A percentile compares a stretch with the other conserved stretches of the same genome.
phyloP scores from a whole-genome alignment of 2,797 vertebrate species.

The Botia kubotai region DNA sequence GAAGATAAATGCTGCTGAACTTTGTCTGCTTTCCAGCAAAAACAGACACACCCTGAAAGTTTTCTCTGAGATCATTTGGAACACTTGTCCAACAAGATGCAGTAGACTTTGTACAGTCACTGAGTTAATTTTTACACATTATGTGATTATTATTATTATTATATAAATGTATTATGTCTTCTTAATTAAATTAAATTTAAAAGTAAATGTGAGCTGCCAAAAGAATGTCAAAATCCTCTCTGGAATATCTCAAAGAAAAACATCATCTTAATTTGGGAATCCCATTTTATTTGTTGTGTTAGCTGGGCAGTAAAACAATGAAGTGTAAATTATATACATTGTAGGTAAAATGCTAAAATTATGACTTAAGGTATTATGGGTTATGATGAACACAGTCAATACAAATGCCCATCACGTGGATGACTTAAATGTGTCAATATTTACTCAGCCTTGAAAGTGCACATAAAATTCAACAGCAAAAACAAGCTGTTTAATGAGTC shows the following conservation, averaged over 20 bases:
- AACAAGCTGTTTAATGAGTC: too few species aligned
- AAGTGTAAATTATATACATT: too few species aligned
- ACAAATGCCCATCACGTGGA: not conserved
- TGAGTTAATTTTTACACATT: not conserved
- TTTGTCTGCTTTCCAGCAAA: not conserved
- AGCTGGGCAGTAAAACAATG: too few species aligned
- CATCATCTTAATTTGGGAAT: not conserved
- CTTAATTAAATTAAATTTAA: too few species aligned
- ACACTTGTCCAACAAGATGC: too few species aligned
- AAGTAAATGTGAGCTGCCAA: too few species aligned
- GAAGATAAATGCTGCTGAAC: not conserved
- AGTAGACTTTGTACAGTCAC: not conserved
- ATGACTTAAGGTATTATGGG: too few species aligned
- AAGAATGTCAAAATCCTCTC: too few species aligned
- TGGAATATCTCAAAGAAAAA: too few species aligned
- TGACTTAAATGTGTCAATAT: not conserved
- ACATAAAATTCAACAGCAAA: not conserved
- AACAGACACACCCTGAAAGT: not conserved
- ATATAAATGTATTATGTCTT: too few species aligned
- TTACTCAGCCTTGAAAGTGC: not conserved
- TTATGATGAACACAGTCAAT: not conserved
- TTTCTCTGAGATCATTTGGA: not conserved
- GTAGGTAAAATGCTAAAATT: too few species aligned
- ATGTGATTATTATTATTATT: not conserved
- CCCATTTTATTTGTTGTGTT: not conserved